A percentile compares a stretch with the other conserved stretches of the same genome.
These are phyloP conservation scores for Sebastolobus alascanus DNA, from an alignment of 2,797 vertebrate genomes.

Conservation along the genomic window DNA sequence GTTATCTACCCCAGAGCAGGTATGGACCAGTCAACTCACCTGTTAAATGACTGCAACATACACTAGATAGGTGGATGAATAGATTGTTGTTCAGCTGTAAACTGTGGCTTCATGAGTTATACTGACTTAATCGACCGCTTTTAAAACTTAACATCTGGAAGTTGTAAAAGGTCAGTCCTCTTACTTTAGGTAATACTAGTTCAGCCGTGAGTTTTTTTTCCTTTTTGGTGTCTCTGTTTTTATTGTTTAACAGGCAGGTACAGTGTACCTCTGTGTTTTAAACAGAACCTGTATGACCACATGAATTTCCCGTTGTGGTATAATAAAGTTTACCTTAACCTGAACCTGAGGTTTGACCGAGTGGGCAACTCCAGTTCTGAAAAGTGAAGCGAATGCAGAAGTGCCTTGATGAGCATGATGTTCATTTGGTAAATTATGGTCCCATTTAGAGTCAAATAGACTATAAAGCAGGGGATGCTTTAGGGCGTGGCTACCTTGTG, in stretches of 20 bases:
- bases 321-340: background rate
- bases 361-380: too few relatives aligned
- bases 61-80: background rate
- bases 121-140: background rate
- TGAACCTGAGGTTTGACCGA: background rate
- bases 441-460: too few relatives aligned
- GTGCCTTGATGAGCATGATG: too few relatives aligned
- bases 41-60: constrained; percentile 2
- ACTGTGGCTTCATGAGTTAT: background rate
- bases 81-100: background rate
- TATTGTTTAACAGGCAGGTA: background rate
- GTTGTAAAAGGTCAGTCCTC: too few relatives aligned
- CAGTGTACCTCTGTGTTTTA: background rate
- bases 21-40: background rate
- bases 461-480: too few relatives aligned
- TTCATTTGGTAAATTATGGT: too few relatives aligned
- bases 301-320: background rate
- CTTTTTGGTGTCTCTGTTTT: background rate
- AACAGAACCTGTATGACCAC: background rate
- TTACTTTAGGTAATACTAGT: too few relatives aligned
- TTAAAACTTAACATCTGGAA: background rate
- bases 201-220: background rate
- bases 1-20: background rate
- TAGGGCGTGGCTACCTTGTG: too few relatives aligned
- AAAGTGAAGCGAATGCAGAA: too few relatives aligned